phyloP scores from a whole-genome alignment of 2,797 vertebrate species.

The Spinibarbus caldwelli region DNA sequence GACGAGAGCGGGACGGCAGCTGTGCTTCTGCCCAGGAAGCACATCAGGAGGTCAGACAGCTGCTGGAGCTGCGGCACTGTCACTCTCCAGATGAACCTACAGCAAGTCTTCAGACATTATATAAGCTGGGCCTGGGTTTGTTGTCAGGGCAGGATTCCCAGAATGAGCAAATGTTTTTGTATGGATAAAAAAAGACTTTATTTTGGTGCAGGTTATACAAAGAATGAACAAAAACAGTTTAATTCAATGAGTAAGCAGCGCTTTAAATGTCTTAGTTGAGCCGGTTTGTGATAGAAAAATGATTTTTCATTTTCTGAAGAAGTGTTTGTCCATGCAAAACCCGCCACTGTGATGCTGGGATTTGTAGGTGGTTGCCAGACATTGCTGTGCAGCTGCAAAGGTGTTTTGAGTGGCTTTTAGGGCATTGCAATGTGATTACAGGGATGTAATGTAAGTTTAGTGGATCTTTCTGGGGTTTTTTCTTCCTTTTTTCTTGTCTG shows the following conservation, averaged over 20 bases:
- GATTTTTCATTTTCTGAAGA: background rate
- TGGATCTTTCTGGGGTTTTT: background rate
- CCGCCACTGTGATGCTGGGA: background rate
- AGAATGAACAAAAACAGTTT: background rate
- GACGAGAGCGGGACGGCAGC: conserved; percentile 64
- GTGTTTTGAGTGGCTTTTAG: background rate
- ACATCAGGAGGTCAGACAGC: conserved; percentile 65
- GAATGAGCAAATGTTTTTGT: conserved; percentile 37
- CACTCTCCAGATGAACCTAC: conserved; percentile 15
- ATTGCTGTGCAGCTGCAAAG: background rate
- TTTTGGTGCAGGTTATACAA: conserved; percentile 58
- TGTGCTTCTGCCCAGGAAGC: conserved; percentile 61
- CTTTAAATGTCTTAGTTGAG: background rate
- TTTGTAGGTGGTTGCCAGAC: background rate
- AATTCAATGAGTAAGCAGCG: background rate
- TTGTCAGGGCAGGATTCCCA: conserved; percentile 24
- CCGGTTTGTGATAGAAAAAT: background rate
- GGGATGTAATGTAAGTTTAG: background rate
- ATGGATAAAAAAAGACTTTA: conserved; percentile 51
- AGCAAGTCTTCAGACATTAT: conserved; percentile 20
- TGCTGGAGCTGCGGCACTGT: no score
- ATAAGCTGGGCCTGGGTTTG: conserved; percentile 20
- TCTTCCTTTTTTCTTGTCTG: background rate
- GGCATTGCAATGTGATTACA: background rate
- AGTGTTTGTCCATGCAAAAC: background rate